phyloP scores from a whole-genome alignment of 2,113 vertebrate species.

The Solenodon paradoxus region DNA sequence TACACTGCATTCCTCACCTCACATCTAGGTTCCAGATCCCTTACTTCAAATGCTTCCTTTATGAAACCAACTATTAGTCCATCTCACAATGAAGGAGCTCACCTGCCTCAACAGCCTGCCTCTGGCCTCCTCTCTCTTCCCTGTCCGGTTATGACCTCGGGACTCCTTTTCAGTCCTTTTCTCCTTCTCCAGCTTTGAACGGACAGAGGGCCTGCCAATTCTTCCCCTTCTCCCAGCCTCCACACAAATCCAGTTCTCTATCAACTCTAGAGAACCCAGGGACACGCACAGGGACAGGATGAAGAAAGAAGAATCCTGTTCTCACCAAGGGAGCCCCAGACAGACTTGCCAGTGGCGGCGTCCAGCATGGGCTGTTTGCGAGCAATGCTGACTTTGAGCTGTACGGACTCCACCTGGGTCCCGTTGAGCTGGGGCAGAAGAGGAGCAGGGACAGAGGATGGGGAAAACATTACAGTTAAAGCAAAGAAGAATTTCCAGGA shows the following conservation, averaged over 20 bases:
- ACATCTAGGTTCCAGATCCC: neutral
- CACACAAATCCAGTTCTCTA: neutral
- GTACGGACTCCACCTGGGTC: constrained; percentile 87
- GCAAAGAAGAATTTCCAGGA: neutral
- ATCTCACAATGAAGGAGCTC: neutral
- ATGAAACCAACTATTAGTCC: neutral
- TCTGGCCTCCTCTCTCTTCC: neutral
- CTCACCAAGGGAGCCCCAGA: constrained; percentile 93
- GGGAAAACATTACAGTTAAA: neutral
- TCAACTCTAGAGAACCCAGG: neutral
- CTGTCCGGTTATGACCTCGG: neutral
- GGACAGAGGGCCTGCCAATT: neutral
- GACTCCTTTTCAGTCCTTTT: neutral
- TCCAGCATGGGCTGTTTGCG: constrained; percentile 95
- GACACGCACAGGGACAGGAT: neutral
- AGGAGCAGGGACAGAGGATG: neutral
- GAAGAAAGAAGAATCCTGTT: neutral
- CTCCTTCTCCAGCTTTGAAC: neutral
- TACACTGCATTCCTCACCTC: neutral
- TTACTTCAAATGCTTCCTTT: neutral
- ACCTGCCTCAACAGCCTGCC: neutral
- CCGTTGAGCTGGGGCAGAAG: constrained; percentile 85
- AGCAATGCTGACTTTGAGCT: constrained; percentile 93
- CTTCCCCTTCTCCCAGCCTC: neutral
- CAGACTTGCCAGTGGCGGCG: constrained; percentile 89